phyloP scores from a whole-genome alignment of 2,797 vertebrate genomes.

The Muscicapa comitata region DNA sequence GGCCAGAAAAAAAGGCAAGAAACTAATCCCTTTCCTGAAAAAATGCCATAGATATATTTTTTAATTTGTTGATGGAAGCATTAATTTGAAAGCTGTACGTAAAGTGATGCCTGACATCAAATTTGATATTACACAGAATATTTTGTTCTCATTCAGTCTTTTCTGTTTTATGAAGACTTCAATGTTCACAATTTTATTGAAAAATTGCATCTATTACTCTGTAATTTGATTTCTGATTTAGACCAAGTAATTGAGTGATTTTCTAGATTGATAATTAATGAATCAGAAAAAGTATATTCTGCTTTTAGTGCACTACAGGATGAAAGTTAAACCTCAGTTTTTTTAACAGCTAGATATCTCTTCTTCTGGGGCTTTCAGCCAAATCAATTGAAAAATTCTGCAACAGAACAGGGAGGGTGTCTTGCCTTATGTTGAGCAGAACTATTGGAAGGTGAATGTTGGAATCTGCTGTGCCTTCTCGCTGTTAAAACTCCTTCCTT shows the following conservation, averaged over 20 bases:
- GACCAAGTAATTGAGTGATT: not conserved
- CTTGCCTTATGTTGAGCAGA: not conserved
- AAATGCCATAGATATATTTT: not conserved
- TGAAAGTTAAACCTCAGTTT: not conserved
- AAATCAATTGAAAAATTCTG: not conserved
- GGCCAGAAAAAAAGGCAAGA: not conserved
- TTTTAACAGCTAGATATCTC: not conserved
- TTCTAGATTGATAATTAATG: not conserved
- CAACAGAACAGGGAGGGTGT: not conserved
- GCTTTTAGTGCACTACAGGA: not conserved
- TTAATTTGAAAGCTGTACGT: not conserved
- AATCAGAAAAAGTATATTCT: not conserved
- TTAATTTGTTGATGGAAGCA: not conserved
- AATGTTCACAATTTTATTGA: not conserved
- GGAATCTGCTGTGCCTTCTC: not conserved
- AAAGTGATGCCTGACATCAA: not conserved
- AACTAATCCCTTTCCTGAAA: not conserved
- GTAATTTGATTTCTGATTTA: not conserved
- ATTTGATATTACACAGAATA: not conserved
- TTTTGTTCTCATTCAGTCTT: not conserved
- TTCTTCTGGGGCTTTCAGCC: not conserved
- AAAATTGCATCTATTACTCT: not conserved
- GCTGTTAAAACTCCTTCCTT: not conserved
- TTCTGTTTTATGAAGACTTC: not conserved
- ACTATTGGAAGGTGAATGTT: not conserved